Conservation (phyloP, 1,140 invertebrate species). For the Drosophila ananassae region DNA sequence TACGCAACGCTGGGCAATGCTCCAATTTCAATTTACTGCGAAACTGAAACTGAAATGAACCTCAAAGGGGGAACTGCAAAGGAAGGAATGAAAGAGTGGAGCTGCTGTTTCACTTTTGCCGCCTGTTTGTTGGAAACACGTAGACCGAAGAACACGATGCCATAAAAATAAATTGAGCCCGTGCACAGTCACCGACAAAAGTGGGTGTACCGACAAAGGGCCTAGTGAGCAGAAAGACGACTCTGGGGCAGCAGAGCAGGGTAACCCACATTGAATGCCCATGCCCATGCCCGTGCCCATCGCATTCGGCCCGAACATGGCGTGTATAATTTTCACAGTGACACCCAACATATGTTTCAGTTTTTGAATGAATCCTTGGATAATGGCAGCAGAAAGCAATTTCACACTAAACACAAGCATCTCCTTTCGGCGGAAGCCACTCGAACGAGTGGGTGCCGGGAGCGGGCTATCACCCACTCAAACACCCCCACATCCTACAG, state of each 20-base stretch:
- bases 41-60: slow-evolving; percentile 46
- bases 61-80: slow-evolving; percentile 33
- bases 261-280: slow-evolving; percentile 26
- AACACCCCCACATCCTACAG: slow-evolving; percentile 4
- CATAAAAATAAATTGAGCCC: slow-evolving; percentile 75
- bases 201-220: slow-evolving; percentile 41
- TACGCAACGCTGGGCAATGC: slow-evolving; percentile 46
- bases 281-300: background rate
- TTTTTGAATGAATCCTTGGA: slow-evolving; percentile 69
- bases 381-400: slow-evolving; percentile 61
- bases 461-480: slow-evolving; percentile 21
- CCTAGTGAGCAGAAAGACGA: slow-evolving; percentile 22
- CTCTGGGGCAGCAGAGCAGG: background rate
- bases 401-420: slow-evolving; percentile 72
- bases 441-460: slow-evolving; percentile 6
- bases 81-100: slow-evolving; percentile 6
- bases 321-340: slow-evolving; percentile 63
- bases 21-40: slow-evolving; percentile 53
- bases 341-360: slow-evolving; percentile 75
- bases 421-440: slow-evolving; percentile 25
- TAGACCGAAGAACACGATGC: slow-evolving; percentile 62
- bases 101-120: slow-evolving; percentile 24
- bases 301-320: slow-evolving; percentile 1
- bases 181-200: slow-evolving; percentile 28
- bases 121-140: slow-evolving; percentile 48